Evolutionary conservation across 2,113 vertebrate species (phyloP), one percentile per base, ranked within the genome.

Genomic region (Syngnathus scovelli): DNA sequence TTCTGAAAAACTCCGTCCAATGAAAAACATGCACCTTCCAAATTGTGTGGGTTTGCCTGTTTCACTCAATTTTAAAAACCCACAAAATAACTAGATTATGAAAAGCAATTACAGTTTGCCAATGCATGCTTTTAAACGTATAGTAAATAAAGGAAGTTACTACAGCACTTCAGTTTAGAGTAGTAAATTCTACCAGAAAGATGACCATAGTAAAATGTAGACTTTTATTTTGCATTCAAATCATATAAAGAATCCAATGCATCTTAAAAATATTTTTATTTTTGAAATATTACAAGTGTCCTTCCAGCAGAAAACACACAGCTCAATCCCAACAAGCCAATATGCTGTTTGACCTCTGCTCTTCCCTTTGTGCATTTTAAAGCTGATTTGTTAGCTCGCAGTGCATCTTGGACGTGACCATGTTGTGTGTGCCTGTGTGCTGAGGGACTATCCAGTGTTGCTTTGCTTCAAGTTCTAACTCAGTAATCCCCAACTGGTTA

Each of bases 401-500:
- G 52, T 51, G 56, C 43, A 39, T 43, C 39, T 1, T 33, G 54
- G 59, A 58, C 13, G 63, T 49, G 23, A 51, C 27, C 70, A 64
- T 72, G 71, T 7, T 56, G 55, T n/a, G 36, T 21, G n/a, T 55
- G 48, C 58, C 19, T 2, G 41, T 70, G 44, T 61, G 67, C 71
- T 74, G 38, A 10, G 76, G 77, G 80, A 79, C 69, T 85, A 78
- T 81, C 77, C 44, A 39, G 71, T 80, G 73, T 54, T 46, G 65
- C 15, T 79, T 72, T 51, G 61, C 61, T 39, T 64, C n/a, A 13
- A 48, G 21, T 27, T 75, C 74, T 74, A 79, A 71, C 64, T 75
- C 72, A 48, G 46, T 83, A 75, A 77, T 78, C 71, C 63, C 59
- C 15, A 55, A n/a, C 56, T 59, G 65, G 68, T 1, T 36, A 49